These are phyloP conservation scores for Drosophila kurseongensis DNA, from an alignment of 1,140 invertebrate species.

Conservation along the genomic window DNA sequence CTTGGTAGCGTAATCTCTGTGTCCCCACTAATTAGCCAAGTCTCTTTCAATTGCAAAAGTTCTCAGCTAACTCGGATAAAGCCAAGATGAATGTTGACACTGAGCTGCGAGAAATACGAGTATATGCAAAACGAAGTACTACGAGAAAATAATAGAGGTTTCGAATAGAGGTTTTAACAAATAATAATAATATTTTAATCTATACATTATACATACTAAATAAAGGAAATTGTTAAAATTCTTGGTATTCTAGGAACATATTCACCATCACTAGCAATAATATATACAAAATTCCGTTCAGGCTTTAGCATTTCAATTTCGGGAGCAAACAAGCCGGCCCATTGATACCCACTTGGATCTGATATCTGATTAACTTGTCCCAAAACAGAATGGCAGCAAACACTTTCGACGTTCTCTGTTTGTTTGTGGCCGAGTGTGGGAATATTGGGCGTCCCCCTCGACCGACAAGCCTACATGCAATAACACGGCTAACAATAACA, in stretches of 20 bases:
- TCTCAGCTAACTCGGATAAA: background rate
- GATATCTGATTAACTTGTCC: conserved; percentile 46
- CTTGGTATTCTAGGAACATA: background rate
- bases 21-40: conserved; percentile 27
- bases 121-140: too few relatives aligned
- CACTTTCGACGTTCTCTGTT: conserved; percentile 19
- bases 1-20: conserved; percentile 5
- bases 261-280: background rate
- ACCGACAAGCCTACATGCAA: conserved; percentile 1
- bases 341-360: conserved; percentile 28
- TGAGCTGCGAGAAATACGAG: background rate
- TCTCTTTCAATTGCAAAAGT: conserved; percentile 5
- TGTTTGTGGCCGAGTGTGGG: conserved; percentile 1
- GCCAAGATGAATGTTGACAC: conserved; percentile 6
- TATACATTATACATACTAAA: too few relatives aligned
- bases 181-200: too few relatives aligned
- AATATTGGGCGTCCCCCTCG: background rate
- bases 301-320: conserved; percentile 33
- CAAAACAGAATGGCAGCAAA: conserved; percentile 26
- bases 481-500: conserved; percentile 21
- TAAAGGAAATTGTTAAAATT: too few relatives aligned
- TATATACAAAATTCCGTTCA: background rate
- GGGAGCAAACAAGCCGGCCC: conserved; percentile 22
- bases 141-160: too few relatives aligned
- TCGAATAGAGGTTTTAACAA: too few relatives aligned